A percentile compares a stretch with the other conserved stretches of the same genome.
Conservation (phyloP, 2,113 vertebrate species). For the Turnix velox region DNA sequence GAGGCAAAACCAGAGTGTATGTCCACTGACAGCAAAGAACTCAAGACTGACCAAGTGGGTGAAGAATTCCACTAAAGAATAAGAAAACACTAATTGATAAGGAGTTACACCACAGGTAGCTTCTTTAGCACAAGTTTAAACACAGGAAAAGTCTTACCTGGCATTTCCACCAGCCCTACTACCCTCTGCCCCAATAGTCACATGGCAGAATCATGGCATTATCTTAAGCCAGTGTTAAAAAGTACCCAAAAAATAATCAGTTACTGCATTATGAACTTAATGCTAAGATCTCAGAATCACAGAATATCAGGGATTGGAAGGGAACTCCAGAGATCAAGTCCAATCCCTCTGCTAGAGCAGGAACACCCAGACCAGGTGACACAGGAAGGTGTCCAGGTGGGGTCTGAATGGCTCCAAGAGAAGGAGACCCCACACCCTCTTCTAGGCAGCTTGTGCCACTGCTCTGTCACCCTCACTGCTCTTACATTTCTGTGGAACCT, state of each 20-base stretch:
- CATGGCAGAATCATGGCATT: background rate
- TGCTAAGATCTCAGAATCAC: too few relatives aligned
- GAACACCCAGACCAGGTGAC: too few relatives aligned
- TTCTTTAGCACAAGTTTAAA: slow-evolving; percentile 36
- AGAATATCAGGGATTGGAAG: too few relatives aligned
- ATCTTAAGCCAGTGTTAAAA: background rate
- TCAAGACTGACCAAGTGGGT: slow-evolving; percentile 53
- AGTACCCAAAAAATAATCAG: background rate
- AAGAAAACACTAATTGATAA: slow-evolving; percentile 71
- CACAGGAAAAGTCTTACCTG: slow-evolving; percentile 21
- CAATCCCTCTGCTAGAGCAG: too few relatives aligned
- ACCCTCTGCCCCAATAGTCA: background rate
- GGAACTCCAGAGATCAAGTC: too few relatives aligned
- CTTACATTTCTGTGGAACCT: too few relatives aligned
- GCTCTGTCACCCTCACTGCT: too few relatives aligned
- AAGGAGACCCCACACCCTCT: too few relatives aligned
- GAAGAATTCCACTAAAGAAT: slow-evolving; percentile 64
- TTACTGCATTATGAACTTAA: background rate
- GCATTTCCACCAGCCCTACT: slow-evolving; percentile 27
- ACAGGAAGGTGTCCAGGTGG: too few relatives aligned
- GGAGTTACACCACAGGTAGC: slow-evolving; percentile 85
- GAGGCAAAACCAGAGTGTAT: slow-evolving; percentile 61
- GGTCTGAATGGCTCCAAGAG: too few relatives aligned
- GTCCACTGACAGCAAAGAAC: slow-evolving; percentile 69
- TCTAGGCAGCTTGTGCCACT: too few relatives aligned